phyloP scores from a whole-genome alignment of 2,113 vertebrate genomes.

The Triplophysa dalaica region DNA sequence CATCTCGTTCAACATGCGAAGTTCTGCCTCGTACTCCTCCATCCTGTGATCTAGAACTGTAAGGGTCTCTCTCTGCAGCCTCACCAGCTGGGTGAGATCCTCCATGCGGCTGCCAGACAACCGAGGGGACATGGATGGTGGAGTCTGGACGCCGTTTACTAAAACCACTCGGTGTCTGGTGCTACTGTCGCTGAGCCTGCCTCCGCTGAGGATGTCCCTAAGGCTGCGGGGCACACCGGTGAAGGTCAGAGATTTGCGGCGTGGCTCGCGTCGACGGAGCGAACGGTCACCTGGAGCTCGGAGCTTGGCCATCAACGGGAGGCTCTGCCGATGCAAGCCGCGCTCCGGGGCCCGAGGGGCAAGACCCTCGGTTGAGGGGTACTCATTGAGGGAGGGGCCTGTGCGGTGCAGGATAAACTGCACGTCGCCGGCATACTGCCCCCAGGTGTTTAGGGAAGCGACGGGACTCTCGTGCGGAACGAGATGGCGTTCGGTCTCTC shows the following conservation, averaged over 20 bases:
- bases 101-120: constrained; percentile 75
- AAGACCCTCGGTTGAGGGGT: constrained; percentile 87
- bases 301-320: constrained; percentile 91
- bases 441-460: constrained; percentile 95
- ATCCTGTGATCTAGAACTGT: constrained; percentile 84
- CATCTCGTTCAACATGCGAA: constrained; percentile 82
- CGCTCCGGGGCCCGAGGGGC: constrained; percentile 85
- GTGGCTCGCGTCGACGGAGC: constrained; percentile 88
- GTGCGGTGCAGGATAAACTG: constrained; percentile 92
- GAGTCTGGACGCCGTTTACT: constrained; percentile 63
- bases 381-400: constrained; percentile 88
- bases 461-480: constrained; percentile 93
- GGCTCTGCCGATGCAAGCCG: constrained; percentile 89
- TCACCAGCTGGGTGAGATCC: constrained; percentile 85
- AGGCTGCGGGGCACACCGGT: constrained; percentile 89
- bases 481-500: constrained; percentile 90
- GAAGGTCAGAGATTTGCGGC: constrained; percentile 95
- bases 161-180: constrained; percentile 81
- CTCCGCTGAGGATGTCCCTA: constrained; percentile 86
- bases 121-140: constrained; percentile 57
- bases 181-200: constrained; percentile 78
- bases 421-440: constrained; percentile 94
- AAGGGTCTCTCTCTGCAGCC: constrained; percentile 88
- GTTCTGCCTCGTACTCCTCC: constrained; percentile 82
- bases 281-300: constrained; percentile 82